Evolutionary conservation across 1,140 invertebrate genomes (phyloP).

Genomic region (Camponotus floridanus): DNA sequence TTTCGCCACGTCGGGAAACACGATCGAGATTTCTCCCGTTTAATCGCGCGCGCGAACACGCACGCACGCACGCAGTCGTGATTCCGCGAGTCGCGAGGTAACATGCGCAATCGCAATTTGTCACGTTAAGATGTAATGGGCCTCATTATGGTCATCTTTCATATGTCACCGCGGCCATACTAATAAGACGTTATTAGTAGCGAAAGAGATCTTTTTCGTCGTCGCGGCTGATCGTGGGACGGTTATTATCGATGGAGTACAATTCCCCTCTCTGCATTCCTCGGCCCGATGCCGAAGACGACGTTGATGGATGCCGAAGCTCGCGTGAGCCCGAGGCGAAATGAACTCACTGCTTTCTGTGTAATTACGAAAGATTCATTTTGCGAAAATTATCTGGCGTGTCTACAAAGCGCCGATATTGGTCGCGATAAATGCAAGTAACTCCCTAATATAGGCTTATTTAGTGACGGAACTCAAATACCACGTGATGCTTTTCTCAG

Average conservation of each 20-base stretch:
- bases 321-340: conserved; percentile 59
- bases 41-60: conserved; percentile 22
- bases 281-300: conserved; percentile 49
- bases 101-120: conserved; percentile 75
- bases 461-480: not conserved
- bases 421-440: conserved; percentile 19
- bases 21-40: conserved; percentile 62
- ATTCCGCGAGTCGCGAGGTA: conserved; percentile 56
- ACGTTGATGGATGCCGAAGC: conserved; percentile 73
- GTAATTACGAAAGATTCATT: conserved; percentile 60
- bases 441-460: conserved; percentile 12
- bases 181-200: conserved; percentile 79
- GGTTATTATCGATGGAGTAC: conserved; percentile 75
- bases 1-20: conserved; percentile 62
- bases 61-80: conserved; percentile 32
- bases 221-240: conserved; percentile 72
- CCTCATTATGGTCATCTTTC: conserved; percentile 74
- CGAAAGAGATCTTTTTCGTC: conserved; percentile 76
- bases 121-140: conserved; percentile 74
- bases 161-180: conserved; percentile 66
- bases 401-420: conserved; percentile 31
- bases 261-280: conserved; percentile 71
- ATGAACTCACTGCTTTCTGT: conserved; percentile 60
- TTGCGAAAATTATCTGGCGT: conserved; percentile 51
- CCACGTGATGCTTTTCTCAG: not conserved